Evolutionary conservation across 2,113 vertebrate species (phyloP), one percentile per base, ranked within the genome.

Genomic region (Cyanoramphus novaezelandiae): DNA sequence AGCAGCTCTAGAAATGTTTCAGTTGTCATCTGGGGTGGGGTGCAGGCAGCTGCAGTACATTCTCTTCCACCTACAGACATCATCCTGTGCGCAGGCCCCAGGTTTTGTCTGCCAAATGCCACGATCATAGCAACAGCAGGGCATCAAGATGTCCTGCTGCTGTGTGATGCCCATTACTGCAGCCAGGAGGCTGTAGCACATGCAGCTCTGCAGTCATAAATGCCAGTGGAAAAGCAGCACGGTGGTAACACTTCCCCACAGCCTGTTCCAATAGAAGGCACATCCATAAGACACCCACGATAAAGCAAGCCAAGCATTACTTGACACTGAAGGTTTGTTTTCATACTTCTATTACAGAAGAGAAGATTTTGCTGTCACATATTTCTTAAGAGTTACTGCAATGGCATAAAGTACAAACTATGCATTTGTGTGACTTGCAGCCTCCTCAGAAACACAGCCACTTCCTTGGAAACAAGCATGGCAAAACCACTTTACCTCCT

Each of bases 121-220:
- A 5, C 39, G 3, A 5, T 23, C 17, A 9, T 7, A 13, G 13
- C 0, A 2, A 13, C 7, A n/a, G 55, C 46, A 35, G 33, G 41
- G 57, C 21, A 21, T 0, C 1, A 64, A 24, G 20, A 19, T 10
- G 67, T 37, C 62, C 62, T 49, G n/a, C 43, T 37, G 77, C 60
- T 9, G 37, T 68, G 16, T 10, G 11, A 31, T 2, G 19, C 50
- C 75, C 16, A 19, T 21, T 10, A 3, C 29, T n/a, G 60, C 55
- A 60, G 77, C 31, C 39, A 41, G 25, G 41, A 68, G 52, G 57
- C 57, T 71, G 47, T 5, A n/a, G 47, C 28, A 53, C 11, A 2
- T 11, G 6, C 0, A 4, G 31, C 17, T 52, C 17, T 14, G n/a
- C 47, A 82, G 57, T 39, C 29, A 13, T 11, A n/a, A 82, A 72